phyloP scores from a whole-genome alignment of 2,888 invertebrate genomes.

The Brachyptera risi region DNA sequence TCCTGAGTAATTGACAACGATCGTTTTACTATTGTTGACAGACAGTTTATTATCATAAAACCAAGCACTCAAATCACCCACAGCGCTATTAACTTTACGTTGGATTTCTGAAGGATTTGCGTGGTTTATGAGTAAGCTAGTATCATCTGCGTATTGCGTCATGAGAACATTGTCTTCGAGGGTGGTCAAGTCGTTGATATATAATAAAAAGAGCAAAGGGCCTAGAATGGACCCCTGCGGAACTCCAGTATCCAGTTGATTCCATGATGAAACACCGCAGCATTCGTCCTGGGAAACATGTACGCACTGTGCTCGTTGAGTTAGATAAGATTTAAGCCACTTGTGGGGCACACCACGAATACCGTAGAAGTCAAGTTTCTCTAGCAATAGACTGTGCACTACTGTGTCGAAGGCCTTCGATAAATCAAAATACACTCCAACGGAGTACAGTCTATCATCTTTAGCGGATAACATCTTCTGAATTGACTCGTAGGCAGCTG shows the following conservation, averaged over 20 bases:
- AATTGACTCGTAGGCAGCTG: too few relatives aligned
- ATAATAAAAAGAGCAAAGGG: neutral
- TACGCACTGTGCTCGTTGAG: slow-evolving; percentile 8
- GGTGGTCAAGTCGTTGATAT: neutral
- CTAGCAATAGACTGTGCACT: slow-evolving; percentile 16
- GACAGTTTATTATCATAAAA: too few relatives aligned
- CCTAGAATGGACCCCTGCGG: slow-evolving; percentile 11
- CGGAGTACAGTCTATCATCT: too few relatives aligned
- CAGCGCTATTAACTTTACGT: too few relatives aligned
- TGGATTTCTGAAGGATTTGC: too few relatives aligned
- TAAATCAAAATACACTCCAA: slow-evolving; percentile 24
- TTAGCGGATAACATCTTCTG: too few relatives aligned
- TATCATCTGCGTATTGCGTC: neutral
- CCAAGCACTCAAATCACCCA: too few relatives aligned
- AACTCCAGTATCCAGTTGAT: neutral
- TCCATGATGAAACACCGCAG: neutral
- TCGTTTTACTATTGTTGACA: too few relatives aligned
- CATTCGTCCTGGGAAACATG: neutral
- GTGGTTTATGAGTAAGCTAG: too few relatives aligned
- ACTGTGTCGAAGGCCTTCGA: slow-evolving; percentile 28
- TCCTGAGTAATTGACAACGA: too few relatives aligned
- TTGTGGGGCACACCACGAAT: slow-evolving; percentile 8
- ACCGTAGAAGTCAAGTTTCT: slow-evolving; percentile 19
- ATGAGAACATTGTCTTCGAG: neutral
- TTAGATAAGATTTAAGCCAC: slow-evolving; percentile 20